These are phyloP conservation scores for Cosmia pyralina DNA, from an alignment of 2,888 invertebrate species.

Conservation along the genomic window DNA sequence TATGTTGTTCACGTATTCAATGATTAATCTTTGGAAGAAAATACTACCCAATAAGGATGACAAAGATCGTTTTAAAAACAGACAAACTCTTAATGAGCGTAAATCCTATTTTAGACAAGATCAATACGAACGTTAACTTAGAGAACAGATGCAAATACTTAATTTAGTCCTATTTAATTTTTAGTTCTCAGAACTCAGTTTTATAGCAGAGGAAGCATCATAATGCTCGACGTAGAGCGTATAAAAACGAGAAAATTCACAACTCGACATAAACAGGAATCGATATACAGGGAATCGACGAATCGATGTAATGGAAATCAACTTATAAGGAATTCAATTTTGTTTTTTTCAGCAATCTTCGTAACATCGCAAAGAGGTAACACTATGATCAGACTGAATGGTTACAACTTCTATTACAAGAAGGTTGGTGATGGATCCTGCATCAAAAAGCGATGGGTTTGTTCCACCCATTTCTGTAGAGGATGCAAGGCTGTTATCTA, in stretches of 20 bases:
- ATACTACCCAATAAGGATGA: neutral
- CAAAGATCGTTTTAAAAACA: neutral
- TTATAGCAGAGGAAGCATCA: too few relatives aligned
- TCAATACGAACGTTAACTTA: neutral
- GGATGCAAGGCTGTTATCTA: conserved; percentile 67
- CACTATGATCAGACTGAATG: conserved; percentile 41
- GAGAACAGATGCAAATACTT: too few relatives aligned
- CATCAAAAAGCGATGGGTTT: conserved; percentile 70
- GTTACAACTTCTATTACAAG: conserved; percentile 57
- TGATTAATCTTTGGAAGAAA: neutral
- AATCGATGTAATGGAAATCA: neutral
- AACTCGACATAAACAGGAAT: neutral
- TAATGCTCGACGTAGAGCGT: too few relatives aligned
- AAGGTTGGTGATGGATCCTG: conserved; percentile 5
- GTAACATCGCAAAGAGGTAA: conserved; percentile 57
- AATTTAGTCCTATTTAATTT: neutral
- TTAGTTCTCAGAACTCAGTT: neutral
- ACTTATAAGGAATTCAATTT: neutral
- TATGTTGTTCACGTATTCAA: neutral
- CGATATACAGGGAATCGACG: neutral
- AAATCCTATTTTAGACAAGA: neutral
- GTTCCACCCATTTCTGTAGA: conserved; percentile 56
- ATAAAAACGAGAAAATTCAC: neutral
- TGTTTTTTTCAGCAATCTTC: conserved; percentile 49
- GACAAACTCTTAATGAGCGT: neutral